Conservation (phyloP, 2,797 vertebrate genomes). For the Gobio occitaniae region DNA sequence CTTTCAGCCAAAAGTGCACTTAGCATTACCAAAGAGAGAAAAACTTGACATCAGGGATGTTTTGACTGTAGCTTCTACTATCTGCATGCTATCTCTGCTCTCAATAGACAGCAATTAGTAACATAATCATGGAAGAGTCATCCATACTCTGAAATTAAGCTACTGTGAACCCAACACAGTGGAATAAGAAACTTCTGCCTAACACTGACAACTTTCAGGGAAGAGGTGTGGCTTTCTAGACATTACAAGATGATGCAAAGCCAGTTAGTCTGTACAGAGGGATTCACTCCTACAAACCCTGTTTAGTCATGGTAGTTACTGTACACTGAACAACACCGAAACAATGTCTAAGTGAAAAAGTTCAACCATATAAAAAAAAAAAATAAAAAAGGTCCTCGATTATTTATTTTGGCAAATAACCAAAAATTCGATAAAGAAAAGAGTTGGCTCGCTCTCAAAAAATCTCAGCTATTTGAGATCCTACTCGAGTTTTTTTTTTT, state of each 20-base stretch:
- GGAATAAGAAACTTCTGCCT: constrained; percentile 2
- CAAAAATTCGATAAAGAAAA: background rate
- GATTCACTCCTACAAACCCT: background rate
- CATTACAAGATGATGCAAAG: background rate
- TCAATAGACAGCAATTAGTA: background rate
- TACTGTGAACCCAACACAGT: background rate
- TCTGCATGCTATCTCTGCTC: background rate
- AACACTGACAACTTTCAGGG: no score
- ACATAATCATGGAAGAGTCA: background rate
- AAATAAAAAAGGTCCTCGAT: no score
- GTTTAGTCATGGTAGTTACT: background rate
- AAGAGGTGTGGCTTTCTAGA: constrained; percentile 3
- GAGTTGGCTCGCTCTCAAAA: background rate
- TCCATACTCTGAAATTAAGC: no score
- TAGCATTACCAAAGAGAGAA: background rate
- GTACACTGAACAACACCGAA: background rate
- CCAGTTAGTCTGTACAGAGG: background rate
- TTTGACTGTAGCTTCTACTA: background rate
- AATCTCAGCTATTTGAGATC: background rate
- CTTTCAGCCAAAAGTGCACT: background rate
- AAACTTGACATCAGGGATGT: background rate
- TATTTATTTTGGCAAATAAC: no score
- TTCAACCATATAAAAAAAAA: background rate
- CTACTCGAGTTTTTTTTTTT: no score
- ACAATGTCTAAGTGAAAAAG: background rate